These are phyloP conservation scores for Mormoops blainvillei DNA, from an alignment of 2,113 vertebrate species.

Conservation along the genomic window DNA sequence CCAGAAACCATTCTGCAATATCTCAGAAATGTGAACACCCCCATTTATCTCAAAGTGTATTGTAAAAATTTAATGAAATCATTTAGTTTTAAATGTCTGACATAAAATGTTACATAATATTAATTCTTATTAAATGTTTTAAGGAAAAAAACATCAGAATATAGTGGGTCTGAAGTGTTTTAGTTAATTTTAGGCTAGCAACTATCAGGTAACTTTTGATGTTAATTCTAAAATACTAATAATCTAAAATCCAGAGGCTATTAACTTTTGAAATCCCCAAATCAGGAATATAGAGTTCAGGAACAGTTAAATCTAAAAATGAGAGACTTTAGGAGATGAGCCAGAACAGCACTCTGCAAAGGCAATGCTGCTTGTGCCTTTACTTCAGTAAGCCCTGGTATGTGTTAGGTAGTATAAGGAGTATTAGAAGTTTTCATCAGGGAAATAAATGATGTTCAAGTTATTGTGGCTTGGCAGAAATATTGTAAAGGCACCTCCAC, in stretches of 20 bases:
- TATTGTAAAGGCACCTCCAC: not conserved
- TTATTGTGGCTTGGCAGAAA: not conserved
- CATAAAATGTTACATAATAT: not conserved
- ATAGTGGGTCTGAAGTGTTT: not conserved
- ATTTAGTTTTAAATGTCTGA: not conserved
- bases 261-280: not conserved
- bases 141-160: not conserved
- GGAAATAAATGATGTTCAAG: not conserved
- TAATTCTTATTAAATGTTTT: constrained; percentile 1
- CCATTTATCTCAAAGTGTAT: not conserved
- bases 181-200: constrained; percentile 2
- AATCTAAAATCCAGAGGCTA: not conserved
- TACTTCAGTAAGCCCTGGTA: not conserved
- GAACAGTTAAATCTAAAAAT: not conserved
- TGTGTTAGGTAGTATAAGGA: not conserved
- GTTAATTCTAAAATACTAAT: not conserved
- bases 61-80: not conserved
- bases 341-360: not conserved
- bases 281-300: not conserved
- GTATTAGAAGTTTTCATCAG: not conserved
- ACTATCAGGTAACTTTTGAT: not conserved
- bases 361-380: not conserved
- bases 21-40: not conserved
- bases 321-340: not conserved
- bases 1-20: not conserved